A percentile compares a stretch with the other conserved stretches of the same genome.
phyloP scores from a whole-genome alignment of 1,140 invertebrate genomes.

The Micrasema longulum region DNA sequence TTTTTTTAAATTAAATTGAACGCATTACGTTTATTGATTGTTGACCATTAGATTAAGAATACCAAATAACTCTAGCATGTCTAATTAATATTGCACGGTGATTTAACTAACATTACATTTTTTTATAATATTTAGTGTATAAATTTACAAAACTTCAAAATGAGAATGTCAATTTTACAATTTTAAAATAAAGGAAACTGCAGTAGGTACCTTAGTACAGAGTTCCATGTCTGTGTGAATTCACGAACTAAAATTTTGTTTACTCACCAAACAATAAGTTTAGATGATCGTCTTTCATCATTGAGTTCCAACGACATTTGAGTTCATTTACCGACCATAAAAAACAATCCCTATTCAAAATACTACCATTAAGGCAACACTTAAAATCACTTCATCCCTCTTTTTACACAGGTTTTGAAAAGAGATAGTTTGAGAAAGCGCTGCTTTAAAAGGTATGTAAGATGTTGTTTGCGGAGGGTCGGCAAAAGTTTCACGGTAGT shows the following conservation, averaged over 20 bases:
- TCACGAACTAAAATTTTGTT: constrained; percentile 43
- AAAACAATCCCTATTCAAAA: not conserved
- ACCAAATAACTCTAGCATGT: no score
- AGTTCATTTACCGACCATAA: not conserved
- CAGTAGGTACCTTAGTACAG: not conserved
- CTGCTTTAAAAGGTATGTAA: constrained; percentile 1
- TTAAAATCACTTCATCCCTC: not conserved
- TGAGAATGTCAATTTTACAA: no score
- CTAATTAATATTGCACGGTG: no score
- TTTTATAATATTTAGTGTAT: not conserved
- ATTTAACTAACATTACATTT: not conserved
- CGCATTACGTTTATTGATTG: no score
- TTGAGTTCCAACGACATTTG: constrained; percentile 38
- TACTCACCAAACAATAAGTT: constrained; percentile 52
- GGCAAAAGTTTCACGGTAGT: constrained; percentile 6
- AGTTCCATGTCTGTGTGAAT: not conserved
- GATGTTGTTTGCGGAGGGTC: not conserved
- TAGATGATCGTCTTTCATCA: constrained; percentile 45
- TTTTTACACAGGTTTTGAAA: not conserved
- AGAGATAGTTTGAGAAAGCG: not conserved
- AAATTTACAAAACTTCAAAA: not conserved
- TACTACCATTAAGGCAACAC: not conserved
- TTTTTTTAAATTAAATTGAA: no score
- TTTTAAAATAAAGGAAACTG: not conserved
- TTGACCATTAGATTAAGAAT: no score